Conservation (phyloP, 2,113 vertebrate species). For the Eulacestoma nigropectus region DNA sequence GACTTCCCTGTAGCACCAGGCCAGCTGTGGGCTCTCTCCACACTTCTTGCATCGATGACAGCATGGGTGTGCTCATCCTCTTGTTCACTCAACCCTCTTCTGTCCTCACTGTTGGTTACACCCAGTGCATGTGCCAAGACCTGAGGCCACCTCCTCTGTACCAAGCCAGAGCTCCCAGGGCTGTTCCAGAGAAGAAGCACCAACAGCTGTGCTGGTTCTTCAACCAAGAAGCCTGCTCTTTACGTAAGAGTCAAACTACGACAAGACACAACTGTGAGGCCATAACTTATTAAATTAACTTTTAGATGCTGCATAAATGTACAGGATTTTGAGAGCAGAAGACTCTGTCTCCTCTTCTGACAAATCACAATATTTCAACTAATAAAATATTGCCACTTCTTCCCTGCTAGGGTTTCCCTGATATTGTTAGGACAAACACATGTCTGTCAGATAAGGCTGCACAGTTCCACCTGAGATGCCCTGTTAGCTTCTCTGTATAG, state of each 20-base stretch:
- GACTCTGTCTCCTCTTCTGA: not conserved
- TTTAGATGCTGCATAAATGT: not conserved
- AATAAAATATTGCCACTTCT: constrained; percentile 59
- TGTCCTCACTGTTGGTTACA: not conserved
- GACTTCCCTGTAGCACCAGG: not conserved
- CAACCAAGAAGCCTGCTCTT: not conserved
- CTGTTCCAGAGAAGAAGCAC: not conserved
- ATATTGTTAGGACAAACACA: constrained; percentile 24
- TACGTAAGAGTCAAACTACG: not conserved
- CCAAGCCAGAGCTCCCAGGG: not conserved
- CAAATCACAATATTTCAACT: constrained; percentile 34
- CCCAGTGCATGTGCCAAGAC: not conserved
- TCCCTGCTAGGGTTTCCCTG: constrained; percentile 40
- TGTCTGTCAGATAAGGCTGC: constrained; percentile 44
- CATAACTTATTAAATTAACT: constrained; percentile 60
- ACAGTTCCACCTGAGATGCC: constrained; percentile 42
- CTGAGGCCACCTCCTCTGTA: not conserved
- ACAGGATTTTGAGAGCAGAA: constrained; percentile 4
- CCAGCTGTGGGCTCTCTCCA: not conserved
- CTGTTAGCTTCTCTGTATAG: not conserved
- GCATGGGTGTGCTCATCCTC: not conserved
- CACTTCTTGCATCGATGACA: not conserved
- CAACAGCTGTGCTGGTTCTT: not conserved
- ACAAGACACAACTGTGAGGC: not conserved
- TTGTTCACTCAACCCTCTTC: not conserved